These are phyloP conservation scores for Brachypterus glaber DNA, from an alignment of 2,888 invertebrate species.

Conservation along the genomic window DNA sequence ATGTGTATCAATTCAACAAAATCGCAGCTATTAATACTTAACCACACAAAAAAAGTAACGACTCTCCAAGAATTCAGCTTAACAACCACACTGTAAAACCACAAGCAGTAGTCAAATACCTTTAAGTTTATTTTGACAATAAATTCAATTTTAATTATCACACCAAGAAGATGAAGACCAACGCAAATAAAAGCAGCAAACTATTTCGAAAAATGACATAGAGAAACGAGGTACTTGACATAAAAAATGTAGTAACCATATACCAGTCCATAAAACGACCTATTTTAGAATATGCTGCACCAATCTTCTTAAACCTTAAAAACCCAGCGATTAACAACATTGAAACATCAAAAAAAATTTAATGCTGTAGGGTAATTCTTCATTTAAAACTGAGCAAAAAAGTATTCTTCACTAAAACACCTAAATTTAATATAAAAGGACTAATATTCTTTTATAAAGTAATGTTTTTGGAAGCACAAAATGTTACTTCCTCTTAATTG, in stretches of 20 bases:
- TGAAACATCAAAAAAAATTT: not conserved
- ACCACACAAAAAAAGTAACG: constrained; percentile 5
- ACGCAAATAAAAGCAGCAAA: not conserved
- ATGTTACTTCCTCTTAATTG: no score
- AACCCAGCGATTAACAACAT: not conserved
- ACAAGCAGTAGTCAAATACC: not conserved
- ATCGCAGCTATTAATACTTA: constrained; percentile 6
- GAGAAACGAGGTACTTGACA: not conserved
- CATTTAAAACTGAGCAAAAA: no score
- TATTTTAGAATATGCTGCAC: constrained; percentile 1
- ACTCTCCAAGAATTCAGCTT: constrained; percentile 5
- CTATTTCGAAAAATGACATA: not conserved
- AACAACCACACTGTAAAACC: not conserved
- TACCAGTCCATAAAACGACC: not conserved
- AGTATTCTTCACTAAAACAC: no score
- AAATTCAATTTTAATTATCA: not conserved
- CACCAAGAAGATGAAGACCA: not conserved
- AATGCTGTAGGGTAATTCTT: no score
- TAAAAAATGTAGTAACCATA: not conserved
- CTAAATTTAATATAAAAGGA: no score
- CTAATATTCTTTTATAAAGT: no score
- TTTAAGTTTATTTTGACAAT: no score
- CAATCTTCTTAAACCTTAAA: not conserved
- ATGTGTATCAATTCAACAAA: constrained; percentile 7
- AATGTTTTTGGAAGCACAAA: no score